Percentiles rank a stretch among this genome's conserved stretches.
Conservation (phyloP, 2,797 vertebrate genomes). For the Falco columbarius region DNA sequence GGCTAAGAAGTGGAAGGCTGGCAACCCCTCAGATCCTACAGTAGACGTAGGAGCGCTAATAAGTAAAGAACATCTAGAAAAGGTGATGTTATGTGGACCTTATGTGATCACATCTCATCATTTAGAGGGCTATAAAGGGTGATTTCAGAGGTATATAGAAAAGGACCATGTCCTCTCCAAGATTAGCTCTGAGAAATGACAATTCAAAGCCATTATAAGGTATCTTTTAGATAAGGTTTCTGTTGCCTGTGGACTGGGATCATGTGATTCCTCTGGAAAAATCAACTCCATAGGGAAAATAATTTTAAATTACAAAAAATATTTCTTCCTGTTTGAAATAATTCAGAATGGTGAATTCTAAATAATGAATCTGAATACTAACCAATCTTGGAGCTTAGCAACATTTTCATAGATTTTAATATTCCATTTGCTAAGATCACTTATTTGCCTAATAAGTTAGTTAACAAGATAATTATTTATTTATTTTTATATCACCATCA, state of each 20-base stretch:
- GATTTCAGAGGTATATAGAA: background rate
- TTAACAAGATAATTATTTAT: background rate
- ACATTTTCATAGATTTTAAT: background rate
- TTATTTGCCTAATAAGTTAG: background rate
- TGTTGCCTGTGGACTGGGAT: background rate
- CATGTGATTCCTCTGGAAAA: background rate
- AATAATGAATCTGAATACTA: background rate
- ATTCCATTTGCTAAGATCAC: background rate
- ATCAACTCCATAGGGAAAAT: background rate
- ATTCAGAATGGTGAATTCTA: background rate
- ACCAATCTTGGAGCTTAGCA: background rate
- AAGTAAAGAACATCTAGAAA: constrained; percentile 93
- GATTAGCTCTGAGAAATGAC: background rate
- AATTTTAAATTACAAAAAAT: background rate
- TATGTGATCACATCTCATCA: background rate
- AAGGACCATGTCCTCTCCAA: background rate
- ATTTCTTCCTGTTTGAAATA: background rate
- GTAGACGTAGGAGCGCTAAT: constrained; percentile 89
- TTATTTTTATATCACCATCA: background rate
- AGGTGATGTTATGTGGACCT: constrained; percentile 77
- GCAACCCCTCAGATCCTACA: constrained; percentile 84
- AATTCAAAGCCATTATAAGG: background rate
- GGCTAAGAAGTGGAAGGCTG: constrained; percentile 89
- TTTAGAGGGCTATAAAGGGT: background rate
- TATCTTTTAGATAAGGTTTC: background rate